Conservation (phyloP, 2,888 invertebrate genomes). For the Tortricodes alternella region DNA sequence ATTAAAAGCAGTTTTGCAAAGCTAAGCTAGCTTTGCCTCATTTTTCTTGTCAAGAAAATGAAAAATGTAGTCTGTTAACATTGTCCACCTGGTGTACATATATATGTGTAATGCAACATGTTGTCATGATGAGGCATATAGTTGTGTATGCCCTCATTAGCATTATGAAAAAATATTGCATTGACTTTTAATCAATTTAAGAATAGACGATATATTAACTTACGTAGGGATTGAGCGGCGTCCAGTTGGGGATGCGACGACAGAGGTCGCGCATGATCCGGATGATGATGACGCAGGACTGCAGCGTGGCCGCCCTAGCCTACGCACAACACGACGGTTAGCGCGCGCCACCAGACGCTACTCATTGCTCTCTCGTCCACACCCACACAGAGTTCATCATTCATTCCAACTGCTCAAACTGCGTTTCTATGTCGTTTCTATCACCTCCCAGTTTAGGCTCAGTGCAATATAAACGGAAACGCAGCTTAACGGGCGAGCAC, state of each 20-base stretch:
- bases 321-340: constrained; percentile 55
- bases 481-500: constrained; percentile 67
- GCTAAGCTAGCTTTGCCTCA: no score
- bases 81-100: no score
- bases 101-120: no score
- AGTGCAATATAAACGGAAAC: constrained; percentile 63
- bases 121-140: no score
- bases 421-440: constrained; percentile 57
- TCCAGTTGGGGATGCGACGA: constrained; percentile 97
- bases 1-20: no score
- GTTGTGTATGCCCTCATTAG: no score
- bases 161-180: no score
- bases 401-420: constrained; percentile 50
- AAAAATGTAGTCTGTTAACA: no score
- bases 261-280: constrained; percentile 97
- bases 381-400: constrained; percentile 50
- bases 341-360: constrained; percentile 27
- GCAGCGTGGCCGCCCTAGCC: constrained; percentile 98
- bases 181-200: neutral
- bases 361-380: constrained; percentile 53
- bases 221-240: constrained; percentile 96
- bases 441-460: constrained; percentile 55
- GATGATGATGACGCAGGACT: constrained; percentile 98
- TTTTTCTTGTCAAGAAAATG: no score
- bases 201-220: constrained; percentile 57